A percentile compares a stretch with the other conserved stretches of the same genome.
Conservation (phyloP, 2,888 invertebrate genomes). For the Limnephilus rhombicus region DNA sequence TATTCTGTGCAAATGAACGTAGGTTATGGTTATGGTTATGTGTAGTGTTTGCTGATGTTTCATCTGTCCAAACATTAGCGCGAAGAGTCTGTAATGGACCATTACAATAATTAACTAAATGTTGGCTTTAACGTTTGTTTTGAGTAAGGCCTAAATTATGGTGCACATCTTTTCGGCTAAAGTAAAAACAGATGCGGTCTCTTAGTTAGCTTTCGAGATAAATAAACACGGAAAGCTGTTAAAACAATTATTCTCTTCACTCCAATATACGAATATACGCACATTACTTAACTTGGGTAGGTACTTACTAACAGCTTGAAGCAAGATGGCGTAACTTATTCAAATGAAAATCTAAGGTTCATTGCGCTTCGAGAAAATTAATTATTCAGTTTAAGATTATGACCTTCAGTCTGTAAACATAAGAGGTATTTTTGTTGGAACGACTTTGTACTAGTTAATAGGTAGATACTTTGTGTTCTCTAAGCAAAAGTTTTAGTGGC, state of each 20-base stretch:
- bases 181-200: slow-evolving; percentile 53
- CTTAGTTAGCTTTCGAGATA: slow-evolving; percentile 44
- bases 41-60: slow-evolving; percentile 32
- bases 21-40: neutral
- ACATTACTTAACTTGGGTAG: neutral
- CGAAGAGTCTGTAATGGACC: slow-evolving; percentile 56
- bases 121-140: slow-evolving; percentile 60
- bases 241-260: slow-evolving; percentile 35
- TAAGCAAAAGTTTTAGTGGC: neutral
- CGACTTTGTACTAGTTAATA: neutral
- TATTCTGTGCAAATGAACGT: neutral
- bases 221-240: slow-evolving; percentile 36
- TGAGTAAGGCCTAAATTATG: slow-evolving; percentile 56
- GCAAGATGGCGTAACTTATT: neutral
- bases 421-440: neutral
- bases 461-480: neutral
- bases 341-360: neutral
- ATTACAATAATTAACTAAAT: slow-evolving; percentile 61
- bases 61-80: slow-evolving; percentile 38
- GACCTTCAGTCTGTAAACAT: neutral
- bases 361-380: neutral
- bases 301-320: neutral
- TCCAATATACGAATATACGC: slow-evolving; percentile 16
- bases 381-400: neutral
- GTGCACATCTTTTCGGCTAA: slow-evolving; percentile 40